Evolutionary conservation across 2,113 vertebrate genomes (phyloP), one percentile per base, ranked within the genome.

Genomic region (Pavo muticus): DNA sequence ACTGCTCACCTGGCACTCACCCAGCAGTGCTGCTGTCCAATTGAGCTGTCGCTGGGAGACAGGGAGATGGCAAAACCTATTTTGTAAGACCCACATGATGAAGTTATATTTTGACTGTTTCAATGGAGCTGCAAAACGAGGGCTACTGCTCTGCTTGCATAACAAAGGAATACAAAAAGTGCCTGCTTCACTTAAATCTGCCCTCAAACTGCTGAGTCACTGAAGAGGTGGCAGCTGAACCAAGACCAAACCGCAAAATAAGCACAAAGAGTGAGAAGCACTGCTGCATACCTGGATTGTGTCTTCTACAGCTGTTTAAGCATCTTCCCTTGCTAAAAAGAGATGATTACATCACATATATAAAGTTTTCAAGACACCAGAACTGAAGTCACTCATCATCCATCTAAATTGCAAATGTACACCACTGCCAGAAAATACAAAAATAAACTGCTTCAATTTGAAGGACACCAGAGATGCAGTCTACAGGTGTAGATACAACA

Each of bases 201-300:
- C 56, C 84, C 56, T 18, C 75, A 56, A 63, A 73, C 35, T 80
- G 91, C 94, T 92, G 81, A 95, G 45, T 93, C 82, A 95, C 67
- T 45, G 80, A 71, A 77, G 73, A 92, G 84, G 84, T 67, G 69
- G 83, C 92, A 95, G 75, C 71, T 96, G 65, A 78, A 89, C 74
- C 73, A 93, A 85, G 90, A 94, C 32, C 65, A 81, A 90, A 74
- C 61, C 76, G 91, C 93, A 89, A 80, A 73, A 85, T 74, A 90
- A 95, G 86, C 94, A 88, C 25, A 72, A 40, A 11, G 74, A 75
- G 77, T 12, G 5, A 76, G 39, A 23, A 79, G 40, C 35, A 19
- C 54, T 60, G 61, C 56, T 70, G 11, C 17, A 1, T 71, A 87
- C 83, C 87, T 67, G 77, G 37, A 11, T 40, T 30, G 63, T 42